Evolutionary conservation across 2,888 invertebrate genomes (phyloP).

Genomic region (Aleiodes testaceus): DNA sequence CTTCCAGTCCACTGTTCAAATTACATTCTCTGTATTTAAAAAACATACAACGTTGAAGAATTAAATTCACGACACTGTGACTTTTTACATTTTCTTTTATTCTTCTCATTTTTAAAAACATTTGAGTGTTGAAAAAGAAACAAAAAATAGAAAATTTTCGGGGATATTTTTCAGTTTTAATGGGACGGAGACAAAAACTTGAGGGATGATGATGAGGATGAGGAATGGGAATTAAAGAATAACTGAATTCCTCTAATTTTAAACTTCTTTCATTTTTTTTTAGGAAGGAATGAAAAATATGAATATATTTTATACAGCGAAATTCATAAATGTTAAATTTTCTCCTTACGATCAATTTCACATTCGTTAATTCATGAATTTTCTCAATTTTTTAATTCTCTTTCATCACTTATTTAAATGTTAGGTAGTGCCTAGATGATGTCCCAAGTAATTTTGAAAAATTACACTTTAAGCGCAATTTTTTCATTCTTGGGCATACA

Average conservation of each 20-base stretch:
- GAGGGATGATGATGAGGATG: constrained; percentile 30
- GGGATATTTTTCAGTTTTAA: constrained; percentile 33
- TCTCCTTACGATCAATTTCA: constrained; percentile 40
- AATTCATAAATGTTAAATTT: constrained; percentile 66
- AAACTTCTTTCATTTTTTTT: background rate
- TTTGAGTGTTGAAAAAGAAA: constrained; percentile 35
- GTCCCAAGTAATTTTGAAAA: constrained; percentile 49
- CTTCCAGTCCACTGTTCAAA: too few species aligned
- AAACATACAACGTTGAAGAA: constrained; percentile 40
- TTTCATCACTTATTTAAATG: constrained; percentile 66
- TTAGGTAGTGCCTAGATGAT: constrained; percentile 68
- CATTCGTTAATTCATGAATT: constrained; percentile 39
- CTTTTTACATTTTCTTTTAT: constrained; percentile 41
- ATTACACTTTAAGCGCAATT: constrained; percentile 62
- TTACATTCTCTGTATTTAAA: constrained; percentile 14
- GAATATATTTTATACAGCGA: constrained; percentile 62
- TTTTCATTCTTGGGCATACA: constrained; percentile 58
- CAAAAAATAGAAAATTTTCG: constrained; percentile 13
- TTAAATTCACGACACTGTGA: constrained; percentile 43
- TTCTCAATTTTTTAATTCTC: constrained; percentile 53
- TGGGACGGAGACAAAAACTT: constrained; percentile 49
- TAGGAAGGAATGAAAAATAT: constrained; percentile 53
- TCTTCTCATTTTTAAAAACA: constrained; percentile 9
- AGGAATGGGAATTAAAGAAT: constrained; percentile 50
- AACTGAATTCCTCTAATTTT: constrained; percentile 1